These are phyloP conservation scores for Bucorvus abyssinicus DNA, from an alignment of 2,797 vertebrate species.

Conservation along the genomic window DNA sequence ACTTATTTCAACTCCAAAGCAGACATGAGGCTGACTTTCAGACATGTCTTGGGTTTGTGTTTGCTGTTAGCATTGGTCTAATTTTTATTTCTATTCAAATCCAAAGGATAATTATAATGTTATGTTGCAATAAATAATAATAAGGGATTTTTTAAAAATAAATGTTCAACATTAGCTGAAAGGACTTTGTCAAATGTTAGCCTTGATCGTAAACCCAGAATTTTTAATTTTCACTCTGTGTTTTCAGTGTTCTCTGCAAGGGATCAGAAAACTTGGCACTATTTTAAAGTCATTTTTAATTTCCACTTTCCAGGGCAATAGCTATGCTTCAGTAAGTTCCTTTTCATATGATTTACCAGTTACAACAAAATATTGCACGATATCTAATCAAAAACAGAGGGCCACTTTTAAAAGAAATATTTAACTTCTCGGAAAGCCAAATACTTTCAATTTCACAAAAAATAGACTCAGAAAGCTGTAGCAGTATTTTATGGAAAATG, in stretches of 20 bases:
- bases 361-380: not conserved
- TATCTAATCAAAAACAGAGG: not conserved
- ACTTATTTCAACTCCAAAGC: not conserved
- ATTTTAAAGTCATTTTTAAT: not conserved
- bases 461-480: not conserved
- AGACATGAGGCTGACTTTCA: not conserved
- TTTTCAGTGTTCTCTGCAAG: not conserved
- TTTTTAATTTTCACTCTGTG: not conserved
- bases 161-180: not conserved
- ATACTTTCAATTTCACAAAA: not conserved
- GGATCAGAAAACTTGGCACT: not conserved
- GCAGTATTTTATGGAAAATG: not conserved
- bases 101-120: not conserved
- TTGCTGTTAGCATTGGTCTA: not conserved
- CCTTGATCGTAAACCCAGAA: not conserved
- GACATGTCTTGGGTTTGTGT: not conserved
- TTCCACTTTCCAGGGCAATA: not conserved
- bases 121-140: not conserved
- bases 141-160: not conserved
- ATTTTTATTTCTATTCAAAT: not conserved
- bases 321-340: not conserved
- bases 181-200: not conserved
- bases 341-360: not conserved
- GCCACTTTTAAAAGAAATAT: not conserved
- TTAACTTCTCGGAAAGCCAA: not conserved